These are phyloP conservation scores for Hypselothyrea guttata DNA, from an alignment of 2,888 invertebrate species.

Conservation along the genomic window DNA sequence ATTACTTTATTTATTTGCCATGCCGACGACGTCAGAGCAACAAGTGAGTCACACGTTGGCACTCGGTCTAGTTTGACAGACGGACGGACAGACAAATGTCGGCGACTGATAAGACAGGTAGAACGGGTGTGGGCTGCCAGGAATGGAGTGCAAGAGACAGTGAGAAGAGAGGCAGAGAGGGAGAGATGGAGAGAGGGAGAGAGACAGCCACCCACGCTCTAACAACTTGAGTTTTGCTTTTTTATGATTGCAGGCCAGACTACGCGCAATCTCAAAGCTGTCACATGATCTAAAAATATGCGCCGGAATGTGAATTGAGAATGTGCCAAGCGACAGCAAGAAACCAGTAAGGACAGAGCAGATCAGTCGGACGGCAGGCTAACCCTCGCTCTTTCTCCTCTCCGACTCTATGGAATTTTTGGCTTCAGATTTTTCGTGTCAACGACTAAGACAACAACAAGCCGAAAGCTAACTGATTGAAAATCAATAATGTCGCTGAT, in stretches of 20 bases:
- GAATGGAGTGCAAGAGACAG: background rate
- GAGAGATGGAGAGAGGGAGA: background rate
- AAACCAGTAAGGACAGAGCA: too few species aligned
- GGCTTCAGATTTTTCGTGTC: constrained; percentile 27
- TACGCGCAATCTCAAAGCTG: too few species aligned
- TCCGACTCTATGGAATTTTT: constrained; percentile 14
- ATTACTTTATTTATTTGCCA: constrained; percentile 6
- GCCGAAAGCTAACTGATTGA: constrained; percentile 30
- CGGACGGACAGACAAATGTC: constrained; percentile 39
- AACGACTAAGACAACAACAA: constrained; percentile 14
- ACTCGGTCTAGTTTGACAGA: constrained; percentile 21
- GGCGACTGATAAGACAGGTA: background rate
- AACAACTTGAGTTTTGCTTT: constrained; percentile 43
- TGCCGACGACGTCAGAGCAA: constrained; percentile 24
- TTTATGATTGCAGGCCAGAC: constrained; percentile 37
- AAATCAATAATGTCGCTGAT: constrained; percentile 47
- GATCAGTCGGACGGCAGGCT: too few species aligned
- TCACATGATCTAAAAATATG: constrained; percentile 55
- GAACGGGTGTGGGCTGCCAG: too few species aligned
- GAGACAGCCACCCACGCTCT: constrained; percentile 40
- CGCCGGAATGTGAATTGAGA: constrained; percentile 51
- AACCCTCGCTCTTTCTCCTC: background rate
- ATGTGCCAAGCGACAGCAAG: constrained; percentile 26
- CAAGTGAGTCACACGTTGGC: constrained; percentile 29
- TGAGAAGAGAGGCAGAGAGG: background rate